phyloP scores from a whole-genome alignment of 2,113 vertebrate genomes.

The Rhodinocichla rosea region DNA sequence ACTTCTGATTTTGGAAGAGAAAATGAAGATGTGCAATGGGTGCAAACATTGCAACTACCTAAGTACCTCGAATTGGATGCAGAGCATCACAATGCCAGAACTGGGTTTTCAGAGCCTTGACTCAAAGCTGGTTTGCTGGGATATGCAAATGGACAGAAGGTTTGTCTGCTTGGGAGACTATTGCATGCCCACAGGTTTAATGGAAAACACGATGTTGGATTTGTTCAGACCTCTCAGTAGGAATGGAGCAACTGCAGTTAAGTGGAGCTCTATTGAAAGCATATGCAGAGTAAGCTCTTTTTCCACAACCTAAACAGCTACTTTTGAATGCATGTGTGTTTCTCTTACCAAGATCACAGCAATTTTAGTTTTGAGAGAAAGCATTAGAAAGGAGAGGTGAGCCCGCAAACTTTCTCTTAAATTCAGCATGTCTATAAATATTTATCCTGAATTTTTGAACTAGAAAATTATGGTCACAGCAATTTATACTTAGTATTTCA shows the following conservation, averaged over 20 bases:
- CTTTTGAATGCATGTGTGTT: not conserved
- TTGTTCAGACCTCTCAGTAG: not conserved
- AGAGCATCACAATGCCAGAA: not conserved
- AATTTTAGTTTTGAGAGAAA: slow-evolving; percentile 39
- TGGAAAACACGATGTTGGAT: not conserved
- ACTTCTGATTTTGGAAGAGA: not conserved
- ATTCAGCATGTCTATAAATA: slow-evolving; percentile 24
- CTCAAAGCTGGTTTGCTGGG: not conserved
- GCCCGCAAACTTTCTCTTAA: slow-evolving; percentile 25
- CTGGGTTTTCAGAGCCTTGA: not conserved
- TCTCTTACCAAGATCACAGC: slow-evolving; percentile 5
- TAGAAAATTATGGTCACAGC: not conserved
- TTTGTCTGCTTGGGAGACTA: not conserved
- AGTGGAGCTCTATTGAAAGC: slow-evolving; percentile 15
- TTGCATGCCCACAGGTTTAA: not conserved
- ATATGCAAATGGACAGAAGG: not conserved
- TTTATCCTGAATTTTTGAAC: slow-evolving; percentile 26
- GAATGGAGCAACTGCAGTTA: not conserved
- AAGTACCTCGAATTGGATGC: not conserved
- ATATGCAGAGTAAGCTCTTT: not conserved
- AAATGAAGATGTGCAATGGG: not conserved
- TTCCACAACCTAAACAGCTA: not conserved
- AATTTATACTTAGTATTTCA: slow-evolving; percentile 11
- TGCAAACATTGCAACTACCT: not conserved
- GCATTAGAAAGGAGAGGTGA: not conserved